phyloP scores from a whole-genome alignment of 2,888 invertebrate species.

The Lingula anatina region DNA sequence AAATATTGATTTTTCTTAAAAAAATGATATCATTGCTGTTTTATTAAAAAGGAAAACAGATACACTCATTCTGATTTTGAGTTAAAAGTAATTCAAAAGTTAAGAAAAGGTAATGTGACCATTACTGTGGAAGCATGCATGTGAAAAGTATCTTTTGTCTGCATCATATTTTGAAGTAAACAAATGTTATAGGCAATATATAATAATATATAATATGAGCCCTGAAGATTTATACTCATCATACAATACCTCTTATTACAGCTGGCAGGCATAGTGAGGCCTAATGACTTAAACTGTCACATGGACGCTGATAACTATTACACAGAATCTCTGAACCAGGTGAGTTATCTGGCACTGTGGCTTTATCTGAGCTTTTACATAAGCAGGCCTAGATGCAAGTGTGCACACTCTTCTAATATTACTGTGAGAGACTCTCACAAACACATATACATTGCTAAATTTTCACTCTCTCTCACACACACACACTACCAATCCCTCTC shows the following conservation, averaged over 20 bases:
- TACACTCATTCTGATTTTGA: too few species aligned
- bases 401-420: background rate
- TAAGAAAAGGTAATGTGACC: too few species aligned
- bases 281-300: constrained; percentile 51
- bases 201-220: too few species aligned
- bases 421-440: background rate
- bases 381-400: background rate
- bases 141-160: too few species aligned
- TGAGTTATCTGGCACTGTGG: constrained; percentile 10
- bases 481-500: background rate
- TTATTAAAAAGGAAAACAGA: too few species aligned
- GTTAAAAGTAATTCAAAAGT: too few species aligned
- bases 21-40: too few species aligned
- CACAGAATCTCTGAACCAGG: constrained; percentile 43
- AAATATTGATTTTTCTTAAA: too few species aligned
- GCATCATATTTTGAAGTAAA: too few species aligned
- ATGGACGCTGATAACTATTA: constrained; percentile 31
- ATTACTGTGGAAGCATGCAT: too few species aligned
- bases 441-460: background rate
- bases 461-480: background rate
- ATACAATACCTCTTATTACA: constrained; percentile 11
- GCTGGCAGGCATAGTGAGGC: constrained; percentile 52
- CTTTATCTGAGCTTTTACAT: background rate
- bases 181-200: too few species aligned
- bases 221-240: too few species aligned